A percentile compares a stretch with the other conserved stretches of the same genome.
Evolutionary conservation across 2,888 invertebrate genomes (phyloP).

Genomic region (Aphodius granarius): DNA sequence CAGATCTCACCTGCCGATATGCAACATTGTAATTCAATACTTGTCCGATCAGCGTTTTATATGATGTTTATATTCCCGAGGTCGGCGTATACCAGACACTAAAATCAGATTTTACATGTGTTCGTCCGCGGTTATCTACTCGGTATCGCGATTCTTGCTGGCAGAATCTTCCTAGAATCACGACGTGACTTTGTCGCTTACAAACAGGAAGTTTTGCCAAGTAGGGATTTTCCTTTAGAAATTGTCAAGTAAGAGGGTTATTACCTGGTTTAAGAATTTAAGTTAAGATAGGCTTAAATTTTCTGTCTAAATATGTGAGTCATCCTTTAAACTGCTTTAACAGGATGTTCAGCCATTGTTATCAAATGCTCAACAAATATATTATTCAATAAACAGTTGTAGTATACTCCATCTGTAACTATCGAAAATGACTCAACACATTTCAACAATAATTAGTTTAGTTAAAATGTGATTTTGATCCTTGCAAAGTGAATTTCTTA

Average conservation of each 20-base stretch:
- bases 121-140: background rate
- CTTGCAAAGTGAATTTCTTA: too few species aligned
- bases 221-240: background rate
- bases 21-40: slow-evolving; percentile 10
- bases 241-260: background rate
- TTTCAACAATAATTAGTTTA: too few species aligned
- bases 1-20: slow-evolving; percentile 1
- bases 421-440: too few species aligned
- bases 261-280: too few species aligned
- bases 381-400: too few species aligned
- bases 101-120: slow-evolving; percentile 7
- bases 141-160: background rate
- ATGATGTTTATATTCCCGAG: slow-evolving; percentile 12
- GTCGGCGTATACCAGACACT: slow-evolving; percentile 3
- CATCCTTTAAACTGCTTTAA: too few species aligned
- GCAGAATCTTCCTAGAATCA: background rate
- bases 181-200: background rate
- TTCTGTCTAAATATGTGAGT: too few species aligned
- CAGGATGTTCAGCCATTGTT: too few species aligned
- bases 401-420: too few species aligned
- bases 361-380: too few species aligned
- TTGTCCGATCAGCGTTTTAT: slow-evolving; percentile 12
- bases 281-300: too few species aligned
- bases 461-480: too few species aligned
- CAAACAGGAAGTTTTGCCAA: background rate